Percentiles rank a stretch among this genome's conserved stretches.
Conservation (phyloP, 2,113 vertebrate species). For the Pseudorectes ferrugineus region DNA sequence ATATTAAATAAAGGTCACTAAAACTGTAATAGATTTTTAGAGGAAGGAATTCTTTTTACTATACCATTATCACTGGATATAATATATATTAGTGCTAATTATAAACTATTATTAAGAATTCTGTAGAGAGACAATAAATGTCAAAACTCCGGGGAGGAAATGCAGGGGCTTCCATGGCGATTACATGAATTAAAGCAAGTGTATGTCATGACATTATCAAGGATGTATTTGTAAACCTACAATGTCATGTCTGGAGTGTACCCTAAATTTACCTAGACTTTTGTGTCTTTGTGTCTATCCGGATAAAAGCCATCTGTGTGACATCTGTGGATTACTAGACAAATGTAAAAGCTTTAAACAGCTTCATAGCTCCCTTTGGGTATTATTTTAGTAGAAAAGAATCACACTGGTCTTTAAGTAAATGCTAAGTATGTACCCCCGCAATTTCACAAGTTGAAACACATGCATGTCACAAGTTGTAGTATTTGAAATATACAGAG, state of each 20-base stretch:
- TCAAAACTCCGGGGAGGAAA: not conserved
- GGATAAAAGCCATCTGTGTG: conserved; percentile 27
- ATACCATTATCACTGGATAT: not conserved
- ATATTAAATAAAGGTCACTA: not conserved
- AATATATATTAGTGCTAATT: not conserved
- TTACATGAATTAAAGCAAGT: not conserved
- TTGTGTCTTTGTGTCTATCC: not conserved
- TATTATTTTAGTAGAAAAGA: not conserved
- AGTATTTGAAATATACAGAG: not conserved
- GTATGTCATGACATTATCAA: not conserved
- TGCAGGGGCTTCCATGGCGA: not conserved
- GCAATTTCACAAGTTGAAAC: not conserved
- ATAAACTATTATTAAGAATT: not conserved
- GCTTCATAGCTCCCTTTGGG: not conserved
- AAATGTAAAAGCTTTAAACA: conserved; percentile 1
- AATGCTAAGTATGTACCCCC: not conserved
- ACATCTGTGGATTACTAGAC: conserved; percentile 16
- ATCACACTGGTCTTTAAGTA: not conserved
- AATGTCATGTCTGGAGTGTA: not conserved
- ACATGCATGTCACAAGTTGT: not conserved
- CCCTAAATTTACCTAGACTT: not conserved
- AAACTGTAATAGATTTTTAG: not conserved
- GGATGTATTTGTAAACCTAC: not conserved
- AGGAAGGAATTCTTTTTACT: not conserved
- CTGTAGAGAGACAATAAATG: not conserved